phyloP scores from a whole-genome alignment of 1,140 invertebrate genomes.

The Eurosta solidaginis region DNA sequence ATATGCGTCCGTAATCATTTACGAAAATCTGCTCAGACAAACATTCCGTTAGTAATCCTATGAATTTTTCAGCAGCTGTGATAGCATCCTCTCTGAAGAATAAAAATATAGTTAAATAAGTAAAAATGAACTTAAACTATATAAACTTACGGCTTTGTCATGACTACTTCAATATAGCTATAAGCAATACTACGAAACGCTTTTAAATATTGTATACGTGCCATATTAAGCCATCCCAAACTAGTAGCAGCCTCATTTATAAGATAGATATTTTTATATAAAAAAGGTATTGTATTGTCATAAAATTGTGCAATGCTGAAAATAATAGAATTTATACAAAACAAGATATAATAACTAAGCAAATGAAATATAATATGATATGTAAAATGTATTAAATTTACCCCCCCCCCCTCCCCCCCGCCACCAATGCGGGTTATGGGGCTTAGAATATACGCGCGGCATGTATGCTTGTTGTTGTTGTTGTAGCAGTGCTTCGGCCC shows the following conservation, averaged over 20 bases:
- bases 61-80: slow-evolving; percentile 58
- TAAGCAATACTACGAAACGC: slow-evolving; percentile 48
- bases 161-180: slow-evolving; percentile 52
- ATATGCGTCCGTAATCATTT: slow-evolving; percentile 70
- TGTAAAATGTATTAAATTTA: no score
- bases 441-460: no score
- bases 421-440: no score
- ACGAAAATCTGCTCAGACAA: slow-evolving; percentile 72
- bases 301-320: slow-evolving; percentile 69
- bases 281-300: slow-evolving; percentile 66
- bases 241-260: slow-evolving; percentile 47
- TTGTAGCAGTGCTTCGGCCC: no score
- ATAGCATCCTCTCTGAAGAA: slow-evolving; percentile 32
- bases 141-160: slow-evolving; percentile 40
- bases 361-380: not conserved
- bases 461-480: no score
- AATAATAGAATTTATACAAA: slow-evolving; percentile 51
- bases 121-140: no score
- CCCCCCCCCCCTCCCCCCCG: no score
- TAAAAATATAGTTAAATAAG: not conserved
- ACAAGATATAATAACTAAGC: not conserved
- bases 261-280: slow-evolving; percentile 65
- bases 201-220: slow-evolving; percentile 62
- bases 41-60: slow-evolving; percentile 67
- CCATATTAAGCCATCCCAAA: slow-evolving; percentile 57